Percentiles rank a stretch among this genome's conserved stretches.
Evolutionary conservation across 2,888 invertebrate species (phyloP).

Genomic region (Crioceris asparagi): DNA sequence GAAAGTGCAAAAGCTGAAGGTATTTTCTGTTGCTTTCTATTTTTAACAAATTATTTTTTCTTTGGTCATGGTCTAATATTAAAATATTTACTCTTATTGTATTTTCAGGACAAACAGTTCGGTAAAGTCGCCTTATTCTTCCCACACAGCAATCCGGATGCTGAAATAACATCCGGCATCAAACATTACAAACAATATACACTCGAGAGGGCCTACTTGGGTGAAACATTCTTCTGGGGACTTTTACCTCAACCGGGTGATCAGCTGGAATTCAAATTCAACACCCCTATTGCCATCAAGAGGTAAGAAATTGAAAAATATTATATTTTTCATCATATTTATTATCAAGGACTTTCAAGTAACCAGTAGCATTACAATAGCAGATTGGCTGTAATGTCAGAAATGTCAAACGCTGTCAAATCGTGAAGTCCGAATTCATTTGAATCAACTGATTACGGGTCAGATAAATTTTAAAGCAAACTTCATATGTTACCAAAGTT

Average conservation of each 20-base stretch:
- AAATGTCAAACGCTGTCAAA: no score
- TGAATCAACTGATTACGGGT: no score
- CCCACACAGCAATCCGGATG: conserved; percentile 69
- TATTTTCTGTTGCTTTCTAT: conserved; percentile 36
- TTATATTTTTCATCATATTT: no score
- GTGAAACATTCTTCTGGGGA: conserved; percentile 88
- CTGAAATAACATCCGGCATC: conserved; percentile 59
- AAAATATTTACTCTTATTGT: conserved; percentile 5
- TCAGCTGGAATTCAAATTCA: conserved; percentile 68
- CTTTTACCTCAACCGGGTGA: conserved; percentile 74
- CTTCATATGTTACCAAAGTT: no score
- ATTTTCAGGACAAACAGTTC: conserved; percentile 71
- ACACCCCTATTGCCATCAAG: conserved; percentile 55
- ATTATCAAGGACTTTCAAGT: no score
- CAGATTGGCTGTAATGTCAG: no score
- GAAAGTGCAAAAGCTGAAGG: conserved; percentile 92
- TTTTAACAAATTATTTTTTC: no score
- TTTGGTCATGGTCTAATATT: no score
- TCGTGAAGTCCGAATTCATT: no score
- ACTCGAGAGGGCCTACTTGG: conserved; percentile 70
- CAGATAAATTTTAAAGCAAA: no score
- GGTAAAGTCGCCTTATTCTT: conserved; percentile 70
- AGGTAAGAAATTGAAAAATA: no score
- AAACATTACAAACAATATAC: conserved; percentile 71
- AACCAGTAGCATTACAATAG: no score